Conservation (phyloP, 2,888 invertebrate genomes). For the Germaria angustata region DNA sequence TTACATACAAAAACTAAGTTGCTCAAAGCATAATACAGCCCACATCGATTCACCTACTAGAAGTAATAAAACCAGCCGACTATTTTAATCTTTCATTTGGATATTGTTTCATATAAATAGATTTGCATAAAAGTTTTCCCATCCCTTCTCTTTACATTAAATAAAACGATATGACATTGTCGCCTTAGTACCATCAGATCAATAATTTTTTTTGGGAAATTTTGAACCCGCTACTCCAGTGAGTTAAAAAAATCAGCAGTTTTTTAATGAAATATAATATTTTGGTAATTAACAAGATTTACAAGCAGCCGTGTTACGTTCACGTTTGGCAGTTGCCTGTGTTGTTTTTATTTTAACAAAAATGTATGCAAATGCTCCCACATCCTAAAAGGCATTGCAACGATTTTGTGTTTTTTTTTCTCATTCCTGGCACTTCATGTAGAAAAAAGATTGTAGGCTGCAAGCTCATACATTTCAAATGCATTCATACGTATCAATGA, state of each 20-base stretch:
- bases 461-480: conserved; percentile 23
- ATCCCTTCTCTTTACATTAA: not conserved
- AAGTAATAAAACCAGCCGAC: no score
- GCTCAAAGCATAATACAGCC: no score
- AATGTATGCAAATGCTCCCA: conserved; percentile 35
- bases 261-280: no score
- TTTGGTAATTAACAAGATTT: conserved; percentile 49
- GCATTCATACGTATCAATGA: conserved; percentile 48
- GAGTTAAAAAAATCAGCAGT: not conserved
- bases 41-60: no score
- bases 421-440: not conserved
- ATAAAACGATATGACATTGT: not conserved
- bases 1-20: no score
- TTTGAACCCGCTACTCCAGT: not conserved
- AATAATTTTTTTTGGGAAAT: conserved; percentile 2
- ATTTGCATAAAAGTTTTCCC: no score
- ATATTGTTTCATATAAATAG: no score
- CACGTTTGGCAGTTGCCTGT: not conserved
- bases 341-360: not conserved
- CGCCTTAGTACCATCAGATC: conserved; percentile 7
- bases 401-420: not conserved
- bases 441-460: conserved; percentile 10
- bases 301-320: conserved; percentile 22
- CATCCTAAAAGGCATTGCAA: conserved; percentile 42
- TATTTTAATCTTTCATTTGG: no score